Percentiles rank a stretch among this genome's conserved stretches.
Conservation (phyloP, 2,113 vertebrate species). For the Cochlearius cochlearius region DNA sequence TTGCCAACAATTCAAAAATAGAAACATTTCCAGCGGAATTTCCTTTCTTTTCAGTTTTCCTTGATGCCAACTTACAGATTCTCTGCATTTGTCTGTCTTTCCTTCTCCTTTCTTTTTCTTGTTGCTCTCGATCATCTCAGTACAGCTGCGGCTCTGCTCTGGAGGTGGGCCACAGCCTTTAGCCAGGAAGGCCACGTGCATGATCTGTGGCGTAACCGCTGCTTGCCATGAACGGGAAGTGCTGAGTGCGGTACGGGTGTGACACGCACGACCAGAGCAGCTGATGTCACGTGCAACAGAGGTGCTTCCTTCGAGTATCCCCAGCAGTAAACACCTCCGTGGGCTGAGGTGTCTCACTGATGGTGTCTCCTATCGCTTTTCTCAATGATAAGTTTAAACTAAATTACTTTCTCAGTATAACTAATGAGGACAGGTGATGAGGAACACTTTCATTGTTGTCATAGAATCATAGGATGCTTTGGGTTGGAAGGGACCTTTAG, state of each 20-base stretch:
- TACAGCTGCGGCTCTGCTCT: neutral
- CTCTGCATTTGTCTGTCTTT: neutral
- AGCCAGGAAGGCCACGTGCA: rapidly evolving
- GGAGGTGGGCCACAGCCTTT: neutral
- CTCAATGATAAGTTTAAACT: neutral
- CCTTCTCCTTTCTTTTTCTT: neutral
- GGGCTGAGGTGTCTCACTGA: neutral
- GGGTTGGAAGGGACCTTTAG: too few species aligned
- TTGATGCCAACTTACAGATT: neutral
- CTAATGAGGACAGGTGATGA: neutral
- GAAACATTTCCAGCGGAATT: neutral
- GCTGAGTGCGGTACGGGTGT: rapidly evolving
- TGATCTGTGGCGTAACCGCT: neutral
- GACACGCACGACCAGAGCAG: rapidly evolving
- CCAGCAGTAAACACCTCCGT: neutral
- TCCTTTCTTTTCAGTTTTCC: neutral
- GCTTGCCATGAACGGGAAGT: neutral
- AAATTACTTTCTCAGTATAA: neutral
- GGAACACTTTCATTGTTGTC: neutral
- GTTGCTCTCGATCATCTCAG: rapidly evolving
- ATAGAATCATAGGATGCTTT: too few species aligned
- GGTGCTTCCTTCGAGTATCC: neutral
- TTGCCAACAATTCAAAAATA: neutral
- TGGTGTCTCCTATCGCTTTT: neutral
- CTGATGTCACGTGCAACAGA: rapidly evolving